Conservation (phyloP, 1,140 invertebrate genomes). For the Cepaea nemoralis region DNA sequence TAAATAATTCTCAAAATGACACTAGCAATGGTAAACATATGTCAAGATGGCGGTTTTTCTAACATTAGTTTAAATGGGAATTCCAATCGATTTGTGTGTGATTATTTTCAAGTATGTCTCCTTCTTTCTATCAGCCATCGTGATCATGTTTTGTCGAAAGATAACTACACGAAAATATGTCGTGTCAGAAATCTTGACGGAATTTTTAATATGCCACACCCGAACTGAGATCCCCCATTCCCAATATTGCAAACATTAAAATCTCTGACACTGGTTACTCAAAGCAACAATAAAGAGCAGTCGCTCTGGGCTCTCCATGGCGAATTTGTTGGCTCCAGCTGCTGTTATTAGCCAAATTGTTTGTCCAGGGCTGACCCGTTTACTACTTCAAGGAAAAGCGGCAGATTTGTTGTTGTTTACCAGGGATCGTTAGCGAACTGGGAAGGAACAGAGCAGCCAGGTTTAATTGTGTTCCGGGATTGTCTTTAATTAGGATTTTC, state of each 20-base stretch:
- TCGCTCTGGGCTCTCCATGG: not conserved
- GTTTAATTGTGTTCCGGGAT: too few relatives aligned
- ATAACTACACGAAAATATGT: too few relatives aligned
- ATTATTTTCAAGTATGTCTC: too few relatives aligned
- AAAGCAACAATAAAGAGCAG: not conserved
- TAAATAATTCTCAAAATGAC: too few relatives aligned
- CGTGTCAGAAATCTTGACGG: not conserved
- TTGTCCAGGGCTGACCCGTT: not conserved
- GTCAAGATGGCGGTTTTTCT: too few relatives aligned
- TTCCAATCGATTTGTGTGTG: too few relatives aligned
- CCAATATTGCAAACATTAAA: not conserved
- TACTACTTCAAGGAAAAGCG: not conserved
- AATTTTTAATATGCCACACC: not conserved
- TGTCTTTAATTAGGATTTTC: not conserved
- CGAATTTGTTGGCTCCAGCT: slow-evolving; percentile 6
- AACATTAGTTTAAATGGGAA: too few relatives aligned
- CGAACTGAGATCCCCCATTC: not conserved
- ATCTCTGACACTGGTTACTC: not conserved
- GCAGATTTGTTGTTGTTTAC: slow-evolving; percentile 23
- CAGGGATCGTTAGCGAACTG: not conserved
- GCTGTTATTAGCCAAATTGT: not conserved
- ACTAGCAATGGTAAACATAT: too few relatives aligned
- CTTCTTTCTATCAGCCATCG: too few relatives aligned
- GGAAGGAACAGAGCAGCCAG: too few relatives aligned
- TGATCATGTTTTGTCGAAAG: too few relatives aligned